A percentile compares a stretch with the other conserved stretches of the same genome.
These are phyloP conservation scores for Chironomus tentans DNA, from an alignment of 2,888 invertebrate species.

Conservation along the genomic window DNA sequence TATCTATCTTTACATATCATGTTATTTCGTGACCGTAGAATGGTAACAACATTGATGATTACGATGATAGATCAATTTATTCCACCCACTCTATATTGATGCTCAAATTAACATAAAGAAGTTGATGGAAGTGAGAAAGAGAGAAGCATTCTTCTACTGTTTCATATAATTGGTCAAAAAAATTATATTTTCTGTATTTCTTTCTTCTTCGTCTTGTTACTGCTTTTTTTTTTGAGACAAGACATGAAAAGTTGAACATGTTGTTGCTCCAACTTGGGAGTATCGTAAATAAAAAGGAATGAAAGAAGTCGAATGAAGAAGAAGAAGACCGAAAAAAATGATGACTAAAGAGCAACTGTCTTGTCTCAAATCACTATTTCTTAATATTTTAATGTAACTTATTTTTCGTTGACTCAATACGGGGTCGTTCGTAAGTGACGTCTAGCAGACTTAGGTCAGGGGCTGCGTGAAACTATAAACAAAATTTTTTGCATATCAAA, in stretches of 20 bases:
- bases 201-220: no score
- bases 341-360: not conserved
- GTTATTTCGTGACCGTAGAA: not conserved
- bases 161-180: not conserved
- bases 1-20: no score
- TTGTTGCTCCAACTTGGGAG: not conserved
- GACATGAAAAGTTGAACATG: not conserved
- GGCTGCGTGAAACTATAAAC: no score
- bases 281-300: not conserved
- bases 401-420: not conserved
- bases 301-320: not conserved
- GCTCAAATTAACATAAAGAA: not conserved
- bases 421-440: not conserved
- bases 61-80: slow-evolving; percentile 4
- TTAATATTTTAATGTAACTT: not conserved
- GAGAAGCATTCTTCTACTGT: not conserved
- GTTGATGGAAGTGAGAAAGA: not conserved
- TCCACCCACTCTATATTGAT: not conserved
- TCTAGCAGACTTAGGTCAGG: no score
- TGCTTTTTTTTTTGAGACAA: not conserved
- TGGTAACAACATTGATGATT: not conserved
- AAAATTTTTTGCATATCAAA: no score
- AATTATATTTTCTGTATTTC: not conserved
- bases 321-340: not conserved
- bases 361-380: not conserved